Conservation (phyloP, 2,888 invertebrate species). For the Aphodius sticticus region DNA sequence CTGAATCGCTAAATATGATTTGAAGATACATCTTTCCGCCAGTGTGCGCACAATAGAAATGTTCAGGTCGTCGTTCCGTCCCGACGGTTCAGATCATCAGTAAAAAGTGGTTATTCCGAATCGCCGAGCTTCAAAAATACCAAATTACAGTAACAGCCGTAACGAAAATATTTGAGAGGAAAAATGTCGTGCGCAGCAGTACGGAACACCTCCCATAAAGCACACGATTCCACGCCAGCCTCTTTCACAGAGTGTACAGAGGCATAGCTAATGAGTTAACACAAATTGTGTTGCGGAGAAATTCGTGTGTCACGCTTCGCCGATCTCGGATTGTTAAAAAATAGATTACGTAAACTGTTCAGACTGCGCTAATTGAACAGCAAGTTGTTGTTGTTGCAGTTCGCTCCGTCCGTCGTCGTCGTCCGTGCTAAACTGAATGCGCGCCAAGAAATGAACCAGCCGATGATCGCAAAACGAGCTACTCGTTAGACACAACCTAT, state of each 20-base stretch:
- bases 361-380: not conserved
- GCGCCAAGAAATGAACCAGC: not conserved
- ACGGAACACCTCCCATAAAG: not conserved
- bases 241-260: not conserved
- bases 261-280: slow-evolving; percentile 4
- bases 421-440: not conserved
- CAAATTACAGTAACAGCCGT: too few relatives aligned
- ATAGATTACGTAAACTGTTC: not conserved
- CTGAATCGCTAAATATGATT: too few relatives aligned
- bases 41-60: too few relatives aligned
- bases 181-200: not conserved
- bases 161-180: not conserved
- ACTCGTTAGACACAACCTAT: not conserved
- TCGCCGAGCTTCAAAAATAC: too few relatives aligned
- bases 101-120: too few relatives aligned
- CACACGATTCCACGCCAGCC: not conserved
- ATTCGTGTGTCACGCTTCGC: not conserved
- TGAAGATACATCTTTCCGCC: too few relatives aligned
- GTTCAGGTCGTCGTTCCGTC: too few relatives aligned
- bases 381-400: not conserved
- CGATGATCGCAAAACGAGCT: not conserved
- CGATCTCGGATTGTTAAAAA: not conserved
- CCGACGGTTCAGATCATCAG: too few relatives aligned
- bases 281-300: slow-evolving; percentile 4
- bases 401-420: not conserved